These are phyloP conservation scores for Sebastes jordani DNA, from an alignment of 2,797 vertebrate species.

Conservation along the genomic window DNA sequence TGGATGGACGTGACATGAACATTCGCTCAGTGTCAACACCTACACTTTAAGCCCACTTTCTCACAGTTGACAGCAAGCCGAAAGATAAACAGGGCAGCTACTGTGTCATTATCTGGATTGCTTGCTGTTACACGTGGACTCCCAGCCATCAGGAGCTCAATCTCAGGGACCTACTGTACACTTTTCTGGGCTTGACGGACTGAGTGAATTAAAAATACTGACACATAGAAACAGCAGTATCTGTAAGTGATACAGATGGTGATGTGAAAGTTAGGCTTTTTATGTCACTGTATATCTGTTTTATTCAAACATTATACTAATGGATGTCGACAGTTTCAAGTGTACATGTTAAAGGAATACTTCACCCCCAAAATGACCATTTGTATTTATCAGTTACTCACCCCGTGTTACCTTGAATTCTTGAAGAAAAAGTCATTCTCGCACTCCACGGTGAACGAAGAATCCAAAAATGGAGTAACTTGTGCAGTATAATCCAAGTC, in stretches of 20 bases:
- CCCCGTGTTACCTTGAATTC: neutral
- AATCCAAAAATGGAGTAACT: neutral
- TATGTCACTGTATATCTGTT: neutral
- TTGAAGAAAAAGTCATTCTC: neutral
- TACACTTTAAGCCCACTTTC: neutral
- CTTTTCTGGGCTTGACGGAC: neutral
- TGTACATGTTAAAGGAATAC: neutral
- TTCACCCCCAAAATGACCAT: neutral
- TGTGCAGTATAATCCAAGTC: neutral
- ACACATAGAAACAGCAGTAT: neutral
- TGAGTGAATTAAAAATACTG: neutral
- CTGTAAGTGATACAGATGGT: neutral
- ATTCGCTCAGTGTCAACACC: neutral
- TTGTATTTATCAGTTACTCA: neutral
- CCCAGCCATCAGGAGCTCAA: slow-evolving; percentile 10
- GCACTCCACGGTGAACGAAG: neutral
- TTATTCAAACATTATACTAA: neutral
- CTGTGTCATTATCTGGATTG: neutral
- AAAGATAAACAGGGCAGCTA: slow-evolving; percentile 27
- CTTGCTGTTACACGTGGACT: slow-evolving; percentile 4
- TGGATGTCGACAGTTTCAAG: neutral
- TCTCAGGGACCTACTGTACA: slow-evolving; percentile 45
- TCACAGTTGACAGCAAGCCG: neutral
- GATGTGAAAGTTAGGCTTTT: neutral
- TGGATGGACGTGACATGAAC: neutral